These are phyloP conservation scores for Volucella inanis DNA, from an alignment of 2,888 invertebrate genomes.

Conservation along the genomic window DNA sequence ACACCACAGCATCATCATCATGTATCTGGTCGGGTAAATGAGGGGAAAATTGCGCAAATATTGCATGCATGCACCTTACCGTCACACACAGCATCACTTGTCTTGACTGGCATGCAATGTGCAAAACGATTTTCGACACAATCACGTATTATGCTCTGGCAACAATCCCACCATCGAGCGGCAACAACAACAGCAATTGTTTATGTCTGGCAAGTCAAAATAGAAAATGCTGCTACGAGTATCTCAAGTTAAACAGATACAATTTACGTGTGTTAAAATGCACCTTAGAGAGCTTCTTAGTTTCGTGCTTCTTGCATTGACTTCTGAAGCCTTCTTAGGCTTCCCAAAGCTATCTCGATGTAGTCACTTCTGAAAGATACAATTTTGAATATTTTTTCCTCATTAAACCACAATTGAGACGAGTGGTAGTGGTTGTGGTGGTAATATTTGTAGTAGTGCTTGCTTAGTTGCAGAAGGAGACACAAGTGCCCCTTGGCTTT, in stretches of 20 bases:
- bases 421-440: slow-evolving; percentile 14
- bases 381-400: slow-evolving; percentile 41
- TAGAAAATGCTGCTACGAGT: slow-evolving; percentile 4
- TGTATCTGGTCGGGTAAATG: slow-evolving; percentile 12
- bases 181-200: slow-evolving; percentile 5
- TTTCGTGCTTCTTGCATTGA: slow-evolving; percentile 11
- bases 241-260: slow-evolving; percentile 55
- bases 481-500: slow-evolving; percentile 59
- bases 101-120: slow-evolving; percentile 32
- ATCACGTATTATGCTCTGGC: slow-evolving; percentile 1
- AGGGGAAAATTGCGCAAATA: slow-evolving; percentile 54
- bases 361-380: slow-evolving; percentile 22
- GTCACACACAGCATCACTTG: slow-evolving; percentile 28
- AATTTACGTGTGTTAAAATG: slow-evolving; percentile 69
- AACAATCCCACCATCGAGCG: slow-evolving; percentile 10
- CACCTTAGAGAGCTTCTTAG: slow-evolving; percentile 62
- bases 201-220: slow-evolving; percentile 10
- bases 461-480: slow-evolving; percentile 5
- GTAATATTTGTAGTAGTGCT: neutral
- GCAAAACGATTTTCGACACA: slow-evolving; percentile 52
- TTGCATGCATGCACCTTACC: slow-evolving; percentile 57
- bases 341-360: slow-evolving; percentile 36
- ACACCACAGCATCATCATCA: slow-evolving; percentile 20
- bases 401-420: slow-evolving; percentile 38
- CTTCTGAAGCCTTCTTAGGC: slow-evolving; percentile 43